Evolutionary conservation across 2,113 vertebrate species (phyloP).

Genomic region (Micronisus gabar): DNA sequence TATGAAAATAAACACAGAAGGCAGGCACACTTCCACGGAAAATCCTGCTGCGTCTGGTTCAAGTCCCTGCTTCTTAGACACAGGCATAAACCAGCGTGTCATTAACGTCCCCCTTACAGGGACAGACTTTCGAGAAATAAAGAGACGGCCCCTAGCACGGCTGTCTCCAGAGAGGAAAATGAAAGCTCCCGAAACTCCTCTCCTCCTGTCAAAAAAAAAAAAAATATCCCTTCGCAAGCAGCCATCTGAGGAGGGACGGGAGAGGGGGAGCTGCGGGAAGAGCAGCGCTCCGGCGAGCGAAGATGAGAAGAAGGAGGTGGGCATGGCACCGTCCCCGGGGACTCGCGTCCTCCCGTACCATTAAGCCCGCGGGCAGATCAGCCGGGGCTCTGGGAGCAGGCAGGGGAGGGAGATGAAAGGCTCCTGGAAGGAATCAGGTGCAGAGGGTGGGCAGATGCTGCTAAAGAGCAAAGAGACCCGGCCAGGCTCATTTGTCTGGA

Average conservation of each 20-base stretch:
- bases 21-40: not conserved
- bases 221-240: not conserved
- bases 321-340: not conserved
- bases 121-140: not conserved
- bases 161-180: not conserved
- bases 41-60: not conserved
- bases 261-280: not conserved
- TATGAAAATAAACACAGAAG: not conserved
- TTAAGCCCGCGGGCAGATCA: not conserved
- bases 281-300: accelerated
- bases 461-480: constrained; percentile 38
- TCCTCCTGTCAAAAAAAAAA: not conserved
- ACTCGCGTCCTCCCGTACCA: not conserved
- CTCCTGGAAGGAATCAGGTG: constrained; percentile 50
- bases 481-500: constrained; percentile 59
- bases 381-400: not conserved
- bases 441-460: constrained; percentile 50
- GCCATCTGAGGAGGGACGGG: not conserved
- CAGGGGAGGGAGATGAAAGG: constrained; percentile 29
- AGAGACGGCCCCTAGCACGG: not conserved
- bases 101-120: accelerated
- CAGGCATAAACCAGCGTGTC: not conserved
- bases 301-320: not conserved
- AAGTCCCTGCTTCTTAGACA: not conserved
- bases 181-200: not conserved